Percentiles rank a stretch among this genome's conserved stretches.
phyloP scores from a whole-genome alignment of 2,113 vertebrate species.

The Arizona elegans region DNA sequence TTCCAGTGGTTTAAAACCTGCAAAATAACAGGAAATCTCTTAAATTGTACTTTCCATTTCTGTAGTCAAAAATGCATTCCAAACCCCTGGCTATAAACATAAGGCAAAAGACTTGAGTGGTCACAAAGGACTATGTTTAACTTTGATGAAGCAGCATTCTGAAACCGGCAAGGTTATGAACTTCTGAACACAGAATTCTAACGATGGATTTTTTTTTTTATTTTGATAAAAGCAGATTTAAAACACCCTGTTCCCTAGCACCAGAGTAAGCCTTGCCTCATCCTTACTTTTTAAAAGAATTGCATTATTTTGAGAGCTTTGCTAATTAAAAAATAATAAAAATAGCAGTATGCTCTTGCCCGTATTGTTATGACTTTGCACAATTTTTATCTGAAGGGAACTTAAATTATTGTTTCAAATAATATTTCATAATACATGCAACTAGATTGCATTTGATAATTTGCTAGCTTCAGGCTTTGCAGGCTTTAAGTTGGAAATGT shows the following conservation, averaged over 20 bases:
- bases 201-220: background rate
- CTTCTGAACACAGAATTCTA: slow-evolving; percentile 17
- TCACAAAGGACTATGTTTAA: slow-evolving; percentile 26
- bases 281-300: background rate
- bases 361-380: background rate
- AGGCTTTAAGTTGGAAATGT: background rate
- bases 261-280: background rate
- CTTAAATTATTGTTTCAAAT: background rate
- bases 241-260: background rate
- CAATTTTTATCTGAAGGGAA: background rate
- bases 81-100: slow-evolving; percentile 24
- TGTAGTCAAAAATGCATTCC: slow-evolving; percentile 31
- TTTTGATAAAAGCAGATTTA: background rate
- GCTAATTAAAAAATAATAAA: background rate
- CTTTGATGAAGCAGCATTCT: slow-evolving; percentile 32
- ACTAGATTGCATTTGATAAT: background rate
- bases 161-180: slow-evolving; percentile 6
- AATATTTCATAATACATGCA: background rate
- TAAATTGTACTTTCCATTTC: slow-evolving; percentile 37
- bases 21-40: slow-evolving; percentile 39
- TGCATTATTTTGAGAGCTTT: background rate
- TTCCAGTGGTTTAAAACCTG: slow-evolving; percentile 30
- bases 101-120: slow-evolving; percentile 24
- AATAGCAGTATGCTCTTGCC: background rate
- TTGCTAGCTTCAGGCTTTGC: background rate